Conservation (phyloP, 2,888 invertebrate species). For the Litoditis marina region DNA sequence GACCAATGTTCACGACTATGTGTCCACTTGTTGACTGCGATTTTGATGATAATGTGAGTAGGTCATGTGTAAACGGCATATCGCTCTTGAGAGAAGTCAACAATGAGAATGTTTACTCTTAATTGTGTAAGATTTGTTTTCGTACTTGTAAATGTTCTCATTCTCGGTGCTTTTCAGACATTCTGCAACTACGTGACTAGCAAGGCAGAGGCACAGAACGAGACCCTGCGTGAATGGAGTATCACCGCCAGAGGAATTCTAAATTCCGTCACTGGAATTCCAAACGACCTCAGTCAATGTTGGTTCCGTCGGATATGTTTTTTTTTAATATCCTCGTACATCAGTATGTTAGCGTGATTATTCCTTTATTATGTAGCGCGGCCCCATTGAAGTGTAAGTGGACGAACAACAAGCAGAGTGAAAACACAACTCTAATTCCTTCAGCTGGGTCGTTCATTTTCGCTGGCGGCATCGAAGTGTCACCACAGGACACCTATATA, state of each 20-base stretch:
- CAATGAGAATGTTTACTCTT: too few relatives aligned
- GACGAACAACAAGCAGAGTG: too few relatives aligned
- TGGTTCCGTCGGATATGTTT: background rate
- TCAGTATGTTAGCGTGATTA: too few relatives aligned
- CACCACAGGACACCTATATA: constrained; percentile 33
- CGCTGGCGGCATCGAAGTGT: constrained; percentile 33
- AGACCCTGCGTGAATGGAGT: constrained; percentile 34
- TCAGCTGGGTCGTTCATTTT: constrained; percentile 42
- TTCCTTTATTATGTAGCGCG: too few relatives aligned
- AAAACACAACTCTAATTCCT: background rate
- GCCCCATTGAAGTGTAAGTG: background rate
- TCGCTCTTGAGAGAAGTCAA: background rate
- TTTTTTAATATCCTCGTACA: background rate
- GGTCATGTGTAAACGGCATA: background rate
- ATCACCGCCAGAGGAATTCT: constrained; percentile 35
- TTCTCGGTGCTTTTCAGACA: constrained; percentile 24
- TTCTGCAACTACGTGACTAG: constrained; percentile 45
- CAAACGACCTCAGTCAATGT: constrained; percentile 34
- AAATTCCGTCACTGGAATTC: constrained; percentile 51
- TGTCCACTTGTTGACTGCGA: constrained; percentile 42
- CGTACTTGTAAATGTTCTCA: background rate
- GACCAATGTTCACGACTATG: constrained; percentile 33
- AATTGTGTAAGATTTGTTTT: background rate
- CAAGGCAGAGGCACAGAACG: constrained; percentile 14
- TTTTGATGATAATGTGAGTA: constrained; percentile 32